phyloP scores from a whole-genome alignment of 1,140 invertebrate species.

The Musca domestica region DNA sequence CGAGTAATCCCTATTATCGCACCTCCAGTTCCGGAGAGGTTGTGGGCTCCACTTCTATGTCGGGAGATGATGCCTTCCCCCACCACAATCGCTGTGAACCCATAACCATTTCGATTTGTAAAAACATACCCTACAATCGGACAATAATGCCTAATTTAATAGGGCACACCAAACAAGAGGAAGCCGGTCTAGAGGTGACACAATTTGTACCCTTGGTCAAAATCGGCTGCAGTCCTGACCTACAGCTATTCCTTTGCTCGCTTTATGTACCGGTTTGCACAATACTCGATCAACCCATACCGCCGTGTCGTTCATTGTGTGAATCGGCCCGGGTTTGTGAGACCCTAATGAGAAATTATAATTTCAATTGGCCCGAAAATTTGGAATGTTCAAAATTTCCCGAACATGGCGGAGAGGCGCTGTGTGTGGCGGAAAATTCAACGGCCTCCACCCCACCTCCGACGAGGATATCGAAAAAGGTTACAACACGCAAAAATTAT shows the following conservation, averaged over 20 bases:
- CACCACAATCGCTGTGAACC: conserved; percentile 83
- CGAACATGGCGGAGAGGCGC: conserved; percentile 60
- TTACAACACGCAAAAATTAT: conserved; percentile 45
- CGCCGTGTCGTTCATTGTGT: conserved; percentile 89
- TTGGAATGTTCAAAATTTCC: conserved; percentile 92
- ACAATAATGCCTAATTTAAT: conserved; percentile 96
- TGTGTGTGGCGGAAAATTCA: conserved; percentile 88
- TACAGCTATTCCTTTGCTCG: conserved; percentile 95
- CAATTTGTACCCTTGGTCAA: conserved; percentile 95
- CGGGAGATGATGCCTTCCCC: conserved; percentile 33
- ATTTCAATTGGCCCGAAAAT: conserved; percentile 90
- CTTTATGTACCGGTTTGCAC: conserved; percentile 96
- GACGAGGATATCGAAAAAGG: conserved; percentile 38
- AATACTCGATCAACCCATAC: conserved; percentile 84
- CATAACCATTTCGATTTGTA: conserved; percentile 89
- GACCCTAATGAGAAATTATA: conserved; percentile 86
- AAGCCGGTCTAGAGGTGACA: conserved; percentile 90
- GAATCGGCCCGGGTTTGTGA: conserved; percentile 90
- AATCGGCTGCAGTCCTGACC: conserved; percentile 89
- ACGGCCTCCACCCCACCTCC: conserved; percentile 53
- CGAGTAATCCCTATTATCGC: conserved; percentile 37
- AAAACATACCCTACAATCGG: conserved; percentile 89
- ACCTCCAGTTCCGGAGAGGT: conserved; percentile 30
- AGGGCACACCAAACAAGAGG: conserved; percentile 90
- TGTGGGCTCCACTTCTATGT: conserved; percentile 28